A percentile compares a stretch with the other conserved stretches of the same genome.
These are phyloP conservation scores for Gymnocypris eckloni DNA, from an alignment of 2,797 vertebrate genomes.

Conservation along the genomic window DNA sequence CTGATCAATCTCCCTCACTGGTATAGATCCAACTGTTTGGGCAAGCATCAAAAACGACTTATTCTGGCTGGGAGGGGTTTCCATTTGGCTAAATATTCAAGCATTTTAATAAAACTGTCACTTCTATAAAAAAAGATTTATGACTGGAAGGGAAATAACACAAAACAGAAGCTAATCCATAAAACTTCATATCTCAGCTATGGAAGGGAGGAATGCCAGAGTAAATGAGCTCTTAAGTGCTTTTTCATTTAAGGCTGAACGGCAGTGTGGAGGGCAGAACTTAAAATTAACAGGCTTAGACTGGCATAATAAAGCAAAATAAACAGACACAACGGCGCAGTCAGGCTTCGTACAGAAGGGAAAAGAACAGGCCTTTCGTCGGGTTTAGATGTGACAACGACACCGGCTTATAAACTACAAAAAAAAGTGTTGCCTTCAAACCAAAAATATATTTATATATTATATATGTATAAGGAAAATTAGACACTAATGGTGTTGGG, in stretches of 20 bases:
- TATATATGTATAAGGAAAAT: too few relatives aligned
- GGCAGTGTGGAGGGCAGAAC: constrained; percentile 35
- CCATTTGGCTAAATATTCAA: constrained; percentile 58
- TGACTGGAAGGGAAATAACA: constrained; percentile 49
- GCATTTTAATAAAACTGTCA: constrained; percentile 61
- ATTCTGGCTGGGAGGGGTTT: constrained; percentile 53
- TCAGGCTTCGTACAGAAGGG: background rate
- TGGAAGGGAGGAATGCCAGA: constrained; percentile 46
- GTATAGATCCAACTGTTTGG: constrained; percentile 52
- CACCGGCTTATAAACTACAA: constrained; percentile 15
- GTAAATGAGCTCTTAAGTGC: constrained; percentile 66
- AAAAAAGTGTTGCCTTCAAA: too few relatives aligned
- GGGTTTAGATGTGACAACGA: constrained; percentile 11
- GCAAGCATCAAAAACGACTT: constrained; percentile 45
- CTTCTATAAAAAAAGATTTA: constrained; percentile 63
- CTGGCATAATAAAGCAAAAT: constrained; percentile 48
- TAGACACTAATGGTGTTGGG: too few relatives aligned
- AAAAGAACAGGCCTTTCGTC: constrained; percentile 33
- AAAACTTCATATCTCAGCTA: constrained; percentile 59
- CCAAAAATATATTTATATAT: too few relatives aligned
- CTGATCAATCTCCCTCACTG: constrained; percentile 48
- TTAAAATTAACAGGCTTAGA: constrained; percentile 49
- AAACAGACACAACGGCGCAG: constrained; percentile 40
- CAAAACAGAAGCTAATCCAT: constrained; percentile 55
- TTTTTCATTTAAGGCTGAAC: constrained; percentile 66